Base-by-base conservation (phyloP, 2,888 invertebrate species). In the Ectropis crepuscularia region DNA sequence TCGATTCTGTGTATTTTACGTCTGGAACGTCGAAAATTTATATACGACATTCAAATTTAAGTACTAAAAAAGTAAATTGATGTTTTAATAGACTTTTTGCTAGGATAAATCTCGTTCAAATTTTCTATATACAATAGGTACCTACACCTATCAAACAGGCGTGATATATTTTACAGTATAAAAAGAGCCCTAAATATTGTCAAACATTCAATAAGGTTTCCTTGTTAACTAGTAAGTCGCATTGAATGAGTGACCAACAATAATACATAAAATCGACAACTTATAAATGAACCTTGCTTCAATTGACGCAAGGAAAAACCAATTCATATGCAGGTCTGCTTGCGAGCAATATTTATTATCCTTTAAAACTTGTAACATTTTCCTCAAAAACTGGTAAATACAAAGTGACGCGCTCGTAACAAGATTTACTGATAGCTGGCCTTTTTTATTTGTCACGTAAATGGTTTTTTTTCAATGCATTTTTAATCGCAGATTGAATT, bases 231-330 rank as follows among this genome's bases (percentile, higher is more conserved):
- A 28, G 16, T 28, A 4, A 28, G 16, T 28, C 16, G 1, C 45
- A 45, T 45, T 45, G 11, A 45, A 5, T 45, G 11, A 6, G 9
- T n/a, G 5, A 5, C 6, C n/a, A 43, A 43, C n/a, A 10, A 41
- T 10, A 48, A 7, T 6, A n/a, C 38, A 51, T 41, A 28, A 43
- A 53, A 53, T 36, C 39, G 28, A 54, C n/a, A 38, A 47, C 9
- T 10, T 5, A 12, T 11, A 6, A 37, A 37, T 37, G 45, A 53
- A 37, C 37, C 38, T 16, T 53, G 48, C 47, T 51, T 6, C 38
- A 55, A 55, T 55, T 39, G 47, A 41, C 16, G 39, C 55, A 47
- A 47, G 39, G 54, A 54, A 55, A 54, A 45, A 55, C 9, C 55
- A 47, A 55, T 55, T 46, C 10, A n/a, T 45, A 12, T 48, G 57